Evolutionary conservation across 53 echinoderm and acorn worm genomes (phyloP), one percentile per base, ranked within the genome.

Genomic region (Zoroaster sp.): DNA sequence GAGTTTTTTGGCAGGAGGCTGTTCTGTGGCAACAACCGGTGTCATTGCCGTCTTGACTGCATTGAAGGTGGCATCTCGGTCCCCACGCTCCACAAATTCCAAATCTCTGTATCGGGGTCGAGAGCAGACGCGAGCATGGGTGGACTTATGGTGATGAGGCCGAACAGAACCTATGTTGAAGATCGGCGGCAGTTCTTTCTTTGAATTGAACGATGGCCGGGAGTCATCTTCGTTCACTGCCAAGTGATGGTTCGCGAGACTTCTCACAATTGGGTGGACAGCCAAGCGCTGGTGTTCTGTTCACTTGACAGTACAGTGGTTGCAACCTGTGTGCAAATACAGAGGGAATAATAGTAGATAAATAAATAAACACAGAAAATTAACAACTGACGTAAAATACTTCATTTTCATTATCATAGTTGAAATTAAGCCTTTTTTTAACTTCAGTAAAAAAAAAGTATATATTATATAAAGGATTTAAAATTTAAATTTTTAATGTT

Each of bases 281-380:
- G 79, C 40, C 18, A 81, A 67, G 67, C 21, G 46, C 80, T 65
- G 37, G 81, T 70, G 43, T 72, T 67, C 28, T 81, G 53, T 69
- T 73, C 73, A 23, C 83, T 33, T 53, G 90, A 90, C 47, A 90
- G 70, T 8, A 90, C 90, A 44, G 90, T 83, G 37, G 90, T 90
- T 83, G 90, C 83, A 47, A 83, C 83, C 83, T 90, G 74, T 11
- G 69, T 43, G 35, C 66, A 78, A 88, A 78, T 30, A 59, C 6
- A 75, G 32, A 40, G 35, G 68, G 39, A 85, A 10, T 83, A 43
- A 30, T 40, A 36, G n/a, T 28, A 4, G 17, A 40, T 18, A 76
- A 70, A 17, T 70, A 74, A 74, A 74, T 51, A 20, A 21, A 35
- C 23, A 51, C 17, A 51, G 11, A 31, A 25, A 33, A 1, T 25